A percentile compares a stretch with the other conserved stretches of the same genome.
Conservation (phyloP, 2,113 vertebrate species). For the Oxyruncus cristatus region DNA sequence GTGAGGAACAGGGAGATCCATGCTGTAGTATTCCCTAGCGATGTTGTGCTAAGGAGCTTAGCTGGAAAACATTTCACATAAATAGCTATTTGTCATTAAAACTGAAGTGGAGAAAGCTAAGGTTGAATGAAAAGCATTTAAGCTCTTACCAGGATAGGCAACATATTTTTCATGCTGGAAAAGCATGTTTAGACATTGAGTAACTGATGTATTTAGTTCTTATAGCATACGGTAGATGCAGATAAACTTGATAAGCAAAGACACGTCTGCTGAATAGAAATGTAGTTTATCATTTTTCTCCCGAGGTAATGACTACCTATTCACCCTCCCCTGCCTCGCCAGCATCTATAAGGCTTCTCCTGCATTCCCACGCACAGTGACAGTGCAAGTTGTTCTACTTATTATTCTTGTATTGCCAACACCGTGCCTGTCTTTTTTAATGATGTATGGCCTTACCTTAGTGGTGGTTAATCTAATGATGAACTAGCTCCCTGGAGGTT, state of each 20-base stretch:
- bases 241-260: constrained; percentile 15
- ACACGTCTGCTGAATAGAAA: neutral
- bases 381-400: constrained; percentile 18
- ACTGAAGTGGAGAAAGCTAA: neutral
- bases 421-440: constrained; percentile 14
- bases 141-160: constrained; percentile 19
- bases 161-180: constrained; percentile 6
- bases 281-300: constrained; percentile 17
- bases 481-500: constrained; percentile 45
- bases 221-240: neutral
- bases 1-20: neutral
- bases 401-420: constrained; percentile 18
- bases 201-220: constrained; percentile 1
- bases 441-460: constrained; percentile 44
- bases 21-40: neutral
- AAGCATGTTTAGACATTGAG: constrained; percentile 4
- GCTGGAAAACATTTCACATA: neutral
- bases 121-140: constrained; percentile 49
- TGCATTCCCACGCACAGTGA: neutral
- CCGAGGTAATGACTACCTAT: neutral
- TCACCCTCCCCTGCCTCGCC: neutral
- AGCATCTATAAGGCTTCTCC: neutral
- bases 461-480: constrained; percentile 67
- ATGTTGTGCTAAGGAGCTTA: neutral
- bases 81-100: constrained; percentile 30